Evolutionary conservation across 2,888 invertebrate genomes (phyloP).

Genomic region (Xanthostigma xanthostigma): DNA sequence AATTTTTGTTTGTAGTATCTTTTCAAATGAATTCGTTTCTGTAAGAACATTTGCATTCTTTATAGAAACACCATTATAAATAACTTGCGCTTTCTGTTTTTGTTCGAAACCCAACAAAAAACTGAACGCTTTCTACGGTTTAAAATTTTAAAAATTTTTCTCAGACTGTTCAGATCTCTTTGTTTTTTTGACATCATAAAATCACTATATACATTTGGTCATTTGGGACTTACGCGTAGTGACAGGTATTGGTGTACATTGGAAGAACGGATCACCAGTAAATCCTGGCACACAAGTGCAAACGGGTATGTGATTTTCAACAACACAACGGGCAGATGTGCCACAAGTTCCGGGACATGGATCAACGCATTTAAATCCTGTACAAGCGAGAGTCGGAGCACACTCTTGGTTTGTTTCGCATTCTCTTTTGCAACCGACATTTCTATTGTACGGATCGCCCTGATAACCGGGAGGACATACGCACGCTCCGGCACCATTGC

Average conservation of each 20-base stretch:
- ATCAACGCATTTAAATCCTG: slow-evolving; percentile 68
- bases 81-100: too few relatives aligned
- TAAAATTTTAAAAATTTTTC: too few relatives aligned
- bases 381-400: slow-evolving; percentile 53
- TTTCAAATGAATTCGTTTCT: too few relatives aligned
- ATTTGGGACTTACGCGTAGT: slow-evolving; percentile 16
- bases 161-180: too few relatives aligned
- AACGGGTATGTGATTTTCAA: slow-evolving; percentile 63
- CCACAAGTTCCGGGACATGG: slow-evolving; percentile 79
- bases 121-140: too few relatives aligned
- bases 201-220: too few relatives aligned
- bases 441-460: slow-evolving; percentile 64
- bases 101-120: too few relatives aligned
- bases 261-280: slow-evolving; percentile 71
- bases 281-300: slow-evolving; percentile 61
- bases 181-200: too few relatives aligned
- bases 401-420: slow-evolving; percentile 71
- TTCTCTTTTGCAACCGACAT: slow-evolving; percentile 54
- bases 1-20: too few relatives aligned
- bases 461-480: slow-evolving; percentile 62
- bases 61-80: too few relatives aligned
- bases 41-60: too few relatives aligned
- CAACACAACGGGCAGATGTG: slow-evolving; percentile 59
- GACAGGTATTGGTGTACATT: slow-evolving; percentile 43
- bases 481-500: slow-evolving; percentile 75